Percentiles rank a stretch among this genome's conserved stretches.
Evolutionary conservation across 1,140 invertebrate species (phyloP).

Genomic region (Drosophila obscura): DNA sequence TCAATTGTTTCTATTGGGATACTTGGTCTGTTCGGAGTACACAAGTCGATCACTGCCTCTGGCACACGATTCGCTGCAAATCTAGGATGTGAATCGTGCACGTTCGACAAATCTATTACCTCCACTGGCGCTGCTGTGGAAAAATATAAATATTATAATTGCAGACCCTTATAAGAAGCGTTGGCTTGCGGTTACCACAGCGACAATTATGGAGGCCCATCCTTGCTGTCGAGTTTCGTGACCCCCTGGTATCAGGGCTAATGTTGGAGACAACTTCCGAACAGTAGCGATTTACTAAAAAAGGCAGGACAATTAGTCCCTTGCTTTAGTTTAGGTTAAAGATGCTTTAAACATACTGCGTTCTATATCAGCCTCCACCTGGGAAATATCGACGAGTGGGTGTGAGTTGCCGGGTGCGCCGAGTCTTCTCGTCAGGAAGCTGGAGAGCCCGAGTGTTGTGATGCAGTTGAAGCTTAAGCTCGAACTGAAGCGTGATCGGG

Average conservation of each 20-base stretch:
- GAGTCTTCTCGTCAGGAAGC: no score
- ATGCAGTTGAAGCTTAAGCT: background rate
- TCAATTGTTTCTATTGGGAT: background rate
- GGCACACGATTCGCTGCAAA: slow-evolving; percentile 1
- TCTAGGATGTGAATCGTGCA: background rate
- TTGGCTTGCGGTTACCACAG: slow-evolving; percentile 1
- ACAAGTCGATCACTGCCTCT: slow-evolving; percentile 37
- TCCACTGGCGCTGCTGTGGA: slow-evolving; percentile 32
- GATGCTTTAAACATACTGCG: slow-evolving; percentile 22
- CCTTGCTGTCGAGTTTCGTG: slow-evolving; percentile 21
- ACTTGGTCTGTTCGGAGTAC: slow-evolving; percentile 10
- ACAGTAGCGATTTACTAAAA: slow-evolving; percentile 29
- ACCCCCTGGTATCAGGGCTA: no score
- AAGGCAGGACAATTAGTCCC: background rate
- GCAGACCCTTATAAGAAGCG: background rate
- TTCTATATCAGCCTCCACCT: slow-evolving; percentile 20
- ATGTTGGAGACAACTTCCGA: background rate
- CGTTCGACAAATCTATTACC: slow-evolving; percentile 46
- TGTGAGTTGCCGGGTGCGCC: no score
- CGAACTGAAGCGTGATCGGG: no score
- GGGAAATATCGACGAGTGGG: background rate
- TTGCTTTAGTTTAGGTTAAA: no score
- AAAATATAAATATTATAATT: background rate
- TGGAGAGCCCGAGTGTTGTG: background rate
- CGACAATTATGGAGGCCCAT: background rate